Evolutionary conservation across 2,797 vertebrate species (phyloP).

Genomic region (Dromococcyx pavoninus): DNA sequence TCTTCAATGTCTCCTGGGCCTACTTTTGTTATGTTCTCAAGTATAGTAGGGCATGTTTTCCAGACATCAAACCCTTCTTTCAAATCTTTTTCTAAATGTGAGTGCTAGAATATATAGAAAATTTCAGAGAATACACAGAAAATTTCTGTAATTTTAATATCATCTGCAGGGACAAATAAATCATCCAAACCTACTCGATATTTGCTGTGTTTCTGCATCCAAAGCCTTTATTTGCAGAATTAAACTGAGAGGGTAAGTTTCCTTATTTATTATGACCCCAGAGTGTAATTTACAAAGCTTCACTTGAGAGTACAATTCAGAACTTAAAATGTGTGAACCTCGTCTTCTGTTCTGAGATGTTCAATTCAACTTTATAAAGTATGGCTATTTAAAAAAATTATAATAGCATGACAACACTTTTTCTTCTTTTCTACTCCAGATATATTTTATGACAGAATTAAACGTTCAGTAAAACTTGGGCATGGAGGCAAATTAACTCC

Average conservation of each 20-base stretch:
- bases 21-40: background rate
- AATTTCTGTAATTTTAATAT: background rate
- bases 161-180: background rate
- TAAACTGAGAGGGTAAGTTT: background rate
- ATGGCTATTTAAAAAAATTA: background rate
- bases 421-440: background rate
- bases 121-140: background rate
- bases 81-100: background rate
- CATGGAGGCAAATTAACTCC: background rate
- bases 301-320: background rate
- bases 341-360: background rate
- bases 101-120: background rate
- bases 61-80: background rate
- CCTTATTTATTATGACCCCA: background rate
- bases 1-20: background rate
- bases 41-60: background rate
- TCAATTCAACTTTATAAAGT: background rate
- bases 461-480: background rate
- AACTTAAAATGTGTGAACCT: background rate
- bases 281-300: background rate
- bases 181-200: background rate
- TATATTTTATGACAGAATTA: background rate
- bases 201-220: background rate
- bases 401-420: background rate
- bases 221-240: background rate